Percentiles rank a stretch among this genome's conserved stretches.
Conservation (phyloP, 2,888 invertebrate genomes). For the Dioctria linearis region DNA sequence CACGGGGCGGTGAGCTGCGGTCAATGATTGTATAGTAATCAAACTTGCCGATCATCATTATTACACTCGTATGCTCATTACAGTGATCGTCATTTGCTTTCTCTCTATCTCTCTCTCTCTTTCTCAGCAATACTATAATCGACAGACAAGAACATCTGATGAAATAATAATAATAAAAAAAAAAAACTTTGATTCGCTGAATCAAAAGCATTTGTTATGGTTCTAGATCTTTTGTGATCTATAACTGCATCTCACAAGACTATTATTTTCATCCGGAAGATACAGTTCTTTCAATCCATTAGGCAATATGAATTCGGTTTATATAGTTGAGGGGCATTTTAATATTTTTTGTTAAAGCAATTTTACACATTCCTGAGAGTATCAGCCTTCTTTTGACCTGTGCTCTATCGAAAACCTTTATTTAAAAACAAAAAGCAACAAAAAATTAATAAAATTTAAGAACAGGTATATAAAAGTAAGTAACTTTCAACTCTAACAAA, state of each 20-base stretch:
- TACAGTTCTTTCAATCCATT: background rate
- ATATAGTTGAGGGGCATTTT: no score
- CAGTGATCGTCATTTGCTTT: slow-evolving; percentile 16
- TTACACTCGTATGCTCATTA: slow-evolving; percentile 43
- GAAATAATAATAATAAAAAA: background rate
- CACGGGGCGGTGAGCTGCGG: background rate
- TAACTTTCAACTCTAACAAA: no score
- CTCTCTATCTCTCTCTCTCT: no score
- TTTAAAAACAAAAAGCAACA: no score
- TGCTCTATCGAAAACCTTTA: no score
- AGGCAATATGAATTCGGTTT: background rate
- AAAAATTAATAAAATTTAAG: no score
- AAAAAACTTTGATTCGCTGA: slow-evolving; percentile 18
- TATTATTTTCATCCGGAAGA: background rate
- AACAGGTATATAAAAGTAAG: no score
- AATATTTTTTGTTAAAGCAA: no score
- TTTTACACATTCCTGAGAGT: no score
- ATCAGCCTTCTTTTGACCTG: no score
- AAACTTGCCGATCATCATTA: slow-evolving; percentile 29
- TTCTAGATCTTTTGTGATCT: background rate
- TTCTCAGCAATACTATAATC: background rate
- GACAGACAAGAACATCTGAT: slow-evolving; percentile 6
- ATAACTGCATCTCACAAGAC: background rate
- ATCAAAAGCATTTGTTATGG: slow-evolving; percentile 17
- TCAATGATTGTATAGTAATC: slow-evolving; percentile 30